A percentile compares a stretch with the other conserved stretches of the same genome.
Evolutionary conservation across 2,797 vertebrate species (phyloP).

Genomic region (Nannoperca obscura): DNA sequence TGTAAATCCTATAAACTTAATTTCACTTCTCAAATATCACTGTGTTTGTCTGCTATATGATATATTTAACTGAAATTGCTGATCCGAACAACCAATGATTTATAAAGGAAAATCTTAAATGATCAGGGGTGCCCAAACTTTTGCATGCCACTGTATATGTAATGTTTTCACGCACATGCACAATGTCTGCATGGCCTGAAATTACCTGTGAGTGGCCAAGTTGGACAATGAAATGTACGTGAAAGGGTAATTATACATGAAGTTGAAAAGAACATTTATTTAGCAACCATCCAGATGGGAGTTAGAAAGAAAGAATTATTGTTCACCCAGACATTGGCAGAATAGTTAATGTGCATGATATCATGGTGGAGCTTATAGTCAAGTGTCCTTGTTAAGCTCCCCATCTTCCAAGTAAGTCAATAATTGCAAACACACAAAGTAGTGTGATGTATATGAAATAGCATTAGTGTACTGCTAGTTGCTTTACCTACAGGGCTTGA

Average conservation of each 20-base stretch:
- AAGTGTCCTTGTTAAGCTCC: slow-evolving; percentile 53
- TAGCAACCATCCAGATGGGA: slow-evolving; percentile 54
- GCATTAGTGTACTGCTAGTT: slow-evolving; percentile 31
- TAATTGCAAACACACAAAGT: slow-evolving; percentile 61
- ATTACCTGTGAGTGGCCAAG: slow-evolving; percentile 29
- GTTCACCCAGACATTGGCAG: slow-evolving; percentile 54
- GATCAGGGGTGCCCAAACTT: no score
- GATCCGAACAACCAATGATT: no score
- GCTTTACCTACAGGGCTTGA: slow-evolving; percentile 33
- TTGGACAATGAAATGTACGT: slow-evolving; percentile 38
- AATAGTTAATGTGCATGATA: slow-evolving; percentile 55
- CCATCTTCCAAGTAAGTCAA: slow-evolving; percentile 42
- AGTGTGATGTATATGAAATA: slow-evolving; percentile 41
- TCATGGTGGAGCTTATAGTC: slow-evolving; percentile 59
- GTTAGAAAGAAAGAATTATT: slow-evolving; percentile 48
- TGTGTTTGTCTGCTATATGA: no score
- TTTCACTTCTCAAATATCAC: no score
- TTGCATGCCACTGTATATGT: no score
- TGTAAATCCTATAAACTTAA: no score
- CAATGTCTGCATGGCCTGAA: slow-evolving; percentile 27
- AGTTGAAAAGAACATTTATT: slow-evolving; percentile 56
- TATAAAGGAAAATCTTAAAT: no score
- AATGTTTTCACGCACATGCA: slow-evolving; percentile 8
- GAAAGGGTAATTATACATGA: slow-evolving; percentile 51
- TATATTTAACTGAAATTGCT: no score